Conservation (phyloP, 2,113 vertebrate genomes). For the Hypocryptadius cinnamomeus region DNA sequence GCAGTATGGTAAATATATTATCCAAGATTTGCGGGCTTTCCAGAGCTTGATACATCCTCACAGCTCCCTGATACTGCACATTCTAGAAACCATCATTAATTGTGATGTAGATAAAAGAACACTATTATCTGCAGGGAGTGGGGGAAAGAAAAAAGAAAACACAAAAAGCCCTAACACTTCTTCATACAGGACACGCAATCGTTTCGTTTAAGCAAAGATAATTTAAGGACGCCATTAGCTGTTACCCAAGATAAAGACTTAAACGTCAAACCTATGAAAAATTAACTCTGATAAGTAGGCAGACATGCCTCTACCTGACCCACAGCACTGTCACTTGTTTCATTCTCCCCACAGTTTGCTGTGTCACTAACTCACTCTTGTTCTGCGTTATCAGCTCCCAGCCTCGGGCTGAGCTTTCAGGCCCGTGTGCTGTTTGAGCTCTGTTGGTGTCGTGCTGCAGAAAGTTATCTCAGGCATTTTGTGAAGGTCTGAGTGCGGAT, state of each 20-base stretch:
- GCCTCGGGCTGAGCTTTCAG: not conserved
- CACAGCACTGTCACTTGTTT: not conserved
- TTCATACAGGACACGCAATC: not conserved
- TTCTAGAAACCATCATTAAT: not conserved
- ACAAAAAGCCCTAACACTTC: not conserved
- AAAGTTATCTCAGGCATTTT: constrained; percentile 13
- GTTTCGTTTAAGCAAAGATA: not conserved
- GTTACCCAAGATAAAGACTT: not conserved
- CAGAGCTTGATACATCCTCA: not conserved
- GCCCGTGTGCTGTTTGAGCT: not conserved
- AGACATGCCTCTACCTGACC: not conserved
- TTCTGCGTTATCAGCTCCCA: not conserved
- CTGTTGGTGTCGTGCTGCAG: not conserved
- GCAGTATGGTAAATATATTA: not conserved
- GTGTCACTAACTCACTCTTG: not conserved
- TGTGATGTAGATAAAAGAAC: not conserved
- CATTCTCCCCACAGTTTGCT: not conserved
- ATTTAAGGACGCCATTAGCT: not conserved
- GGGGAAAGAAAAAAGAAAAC: fast-evolving
- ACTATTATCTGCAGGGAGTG: fast-evolving
- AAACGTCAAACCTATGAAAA: not conserved
- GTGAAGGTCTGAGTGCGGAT: not conserved
- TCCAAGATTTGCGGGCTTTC: not conserved
- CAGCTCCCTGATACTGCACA: not conserved
- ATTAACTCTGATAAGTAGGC: not conserved